Conservation (phyloP, 2,113 vertebrate genomes). For the Elachura formosa region DNA sequence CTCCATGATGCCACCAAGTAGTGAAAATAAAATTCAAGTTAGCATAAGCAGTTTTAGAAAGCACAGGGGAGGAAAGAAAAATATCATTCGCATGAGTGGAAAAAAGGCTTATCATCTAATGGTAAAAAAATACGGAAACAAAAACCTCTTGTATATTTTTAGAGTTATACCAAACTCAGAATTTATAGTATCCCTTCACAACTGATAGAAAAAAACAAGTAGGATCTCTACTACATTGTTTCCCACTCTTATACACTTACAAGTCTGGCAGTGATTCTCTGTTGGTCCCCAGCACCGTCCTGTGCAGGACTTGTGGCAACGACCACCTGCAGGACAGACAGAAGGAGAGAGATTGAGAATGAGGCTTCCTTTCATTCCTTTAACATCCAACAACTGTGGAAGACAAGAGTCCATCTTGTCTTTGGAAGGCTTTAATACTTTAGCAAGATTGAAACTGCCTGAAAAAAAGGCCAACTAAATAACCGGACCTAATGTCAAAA, state of each 20-base stretch:
- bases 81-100: background rate
- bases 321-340: slow-evolving; percentile 77
- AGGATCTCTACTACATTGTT: background rate
- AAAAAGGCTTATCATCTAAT: background rate
- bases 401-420: background rate
- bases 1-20: background rate
- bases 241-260: slow-evolving; percentile 75
- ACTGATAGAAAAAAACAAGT: background rate
- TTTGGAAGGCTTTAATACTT: background rate
- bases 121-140: fast-evolving
- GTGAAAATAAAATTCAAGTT: background rate
- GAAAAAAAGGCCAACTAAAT: background rate
- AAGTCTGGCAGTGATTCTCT: slow-evolving; percentile 90
- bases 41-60: background rate
- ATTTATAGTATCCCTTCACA: background rate
- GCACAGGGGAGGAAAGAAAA: background rate
- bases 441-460: background rate
- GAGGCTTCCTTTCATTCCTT: background rate
- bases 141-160: background rate
- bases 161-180: background rate
- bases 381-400: background rate
- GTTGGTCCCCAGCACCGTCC: slow-evolving; percentile 94
- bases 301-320: slow-evolving; percentile 91
- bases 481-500: background rate
- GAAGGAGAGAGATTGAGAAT: background rate